Conservation (phyloP, 2,113 vertebrate genomes). For the Oenanthe oenanthe region DNA sequence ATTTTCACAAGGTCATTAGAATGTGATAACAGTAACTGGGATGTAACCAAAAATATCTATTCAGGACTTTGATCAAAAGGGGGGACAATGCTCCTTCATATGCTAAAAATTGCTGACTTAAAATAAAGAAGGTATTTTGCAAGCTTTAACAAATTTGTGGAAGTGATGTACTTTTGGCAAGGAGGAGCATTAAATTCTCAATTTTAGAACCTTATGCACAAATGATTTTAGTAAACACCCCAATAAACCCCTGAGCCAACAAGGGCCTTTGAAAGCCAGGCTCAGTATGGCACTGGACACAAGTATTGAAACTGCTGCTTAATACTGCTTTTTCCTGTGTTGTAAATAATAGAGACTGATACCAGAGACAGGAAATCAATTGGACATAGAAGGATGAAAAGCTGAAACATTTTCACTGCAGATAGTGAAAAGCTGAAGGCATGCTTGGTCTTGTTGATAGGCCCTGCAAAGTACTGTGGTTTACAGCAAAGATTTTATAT, state of each 20-base stretch:
- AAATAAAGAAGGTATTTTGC: neutral
- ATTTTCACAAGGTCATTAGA: neutral
- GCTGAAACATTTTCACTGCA: neutral
- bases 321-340: neutral
- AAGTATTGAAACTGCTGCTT: neutral
- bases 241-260: neutral
- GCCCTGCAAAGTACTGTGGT: neutral
- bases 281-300: neutral
- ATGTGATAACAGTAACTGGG: neutral
- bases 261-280: neutral
- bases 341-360: neutral
- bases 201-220: neutral
- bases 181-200: neutral
- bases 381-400: neutral
- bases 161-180: neutral
- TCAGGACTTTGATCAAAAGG: neutral
- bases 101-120: neutral
- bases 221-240: neutral
- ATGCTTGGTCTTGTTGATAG: neutral
- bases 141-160: neutral
- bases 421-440: neutral
- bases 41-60: neutral
- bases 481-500: neutral
- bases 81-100: fast-evolving
- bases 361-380: neutral